Conservation (phyloP, 2,797 vertebrate genomes). For the Sebastes miniatus region DNA sequence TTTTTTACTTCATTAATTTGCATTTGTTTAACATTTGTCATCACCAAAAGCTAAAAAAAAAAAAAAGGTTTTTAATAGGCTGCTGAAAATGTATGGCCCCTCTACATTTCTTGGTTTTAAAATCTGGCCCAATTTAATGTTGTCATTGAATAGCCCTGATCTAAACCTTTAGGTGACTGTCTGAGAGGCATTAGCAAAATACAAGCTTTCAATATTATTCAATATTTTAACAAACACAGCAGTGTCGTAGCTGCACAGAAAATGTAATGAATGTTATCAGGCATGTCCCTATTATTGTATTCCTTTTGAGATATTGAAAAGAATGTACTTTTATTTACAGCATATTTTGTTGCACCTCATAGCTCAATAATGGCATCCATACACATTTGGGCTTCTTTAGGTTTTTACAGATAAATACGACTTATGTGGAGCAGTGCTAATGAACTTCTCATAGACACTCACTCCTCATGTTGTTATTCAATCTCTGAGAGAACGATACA, state of each 20-base stretch:
- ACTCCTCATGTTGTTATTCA: constrained; percentile 19
- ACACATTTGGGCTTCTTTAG: background rate
- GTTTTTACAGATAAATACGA: constrained; percentile 3
- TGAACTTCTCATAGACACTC: background rate
- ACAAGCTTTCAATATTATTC: background rate
- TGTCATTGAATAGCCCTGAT: background rate
- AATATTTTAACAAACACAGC: background rate
- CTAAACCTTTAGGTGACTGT: background rate
- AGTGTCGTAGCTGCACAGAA: background rate
- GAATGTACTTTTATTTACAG: background rate
- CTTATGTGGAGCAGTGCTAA: background rate
- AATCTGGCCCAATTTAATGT: background rate
- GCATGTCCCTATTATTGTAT: background rate
- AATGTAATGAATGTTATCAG: background rate
- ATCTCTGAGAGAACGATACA: constrained; percentile 18
- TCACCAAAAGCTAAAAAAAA: background rate
- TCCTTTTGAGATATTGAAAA: background rate
- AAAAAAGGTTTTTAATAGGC: background rate
- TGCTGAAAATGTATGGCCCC: background rate
- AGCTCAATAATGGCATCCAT: background rate
- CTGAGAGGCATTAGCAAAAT: background rate
- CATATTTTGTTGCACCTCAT: background rate
- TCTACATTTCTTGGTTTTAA: background rate
- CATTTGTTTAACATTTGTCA: background rate
- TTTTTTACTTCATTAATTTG: background rate